Percentiles rank a stretch among this genome's conserved stretches.
Evolutionary conservation across 1,140 invertebrate genomes (phyloP).

Genomic region (Lucilia sericata): DNA sequence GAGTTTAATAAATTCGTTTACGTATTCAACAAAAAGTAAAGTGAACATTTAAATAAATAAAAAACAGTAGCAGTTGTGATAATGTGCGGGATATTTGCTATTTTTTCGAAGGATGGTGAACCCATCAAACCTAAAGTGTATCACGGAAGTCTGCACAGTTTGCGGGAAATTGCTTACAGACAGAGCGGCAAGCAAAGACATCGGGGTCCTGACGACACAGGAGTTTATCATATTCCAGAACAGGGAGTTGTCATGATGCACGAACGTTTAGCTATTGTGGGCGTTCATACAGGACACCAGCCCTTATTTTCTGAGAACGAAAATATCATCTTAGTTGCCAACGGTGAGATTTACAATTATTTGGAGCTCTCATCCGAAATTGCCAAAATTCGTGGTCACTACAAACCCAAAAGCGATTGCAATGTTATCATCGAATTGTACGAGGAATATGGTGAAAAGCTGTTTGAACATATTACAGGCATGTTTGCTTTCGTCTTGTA

Average conservation of each 20-base stretch:
- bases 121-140: slow-evolving; percentile 52
- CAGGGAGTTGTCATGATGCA: slow-evolving; percentile 64
- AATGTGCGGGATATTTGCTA: slow-evolving; percentile 67
- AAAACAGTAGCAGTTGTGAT: neutral
- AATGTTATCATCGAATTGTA: slow-evolving; percentile 82
- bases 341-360: slow-evolving; percentile 67
- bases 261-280: slow-evolving; percentile 60
- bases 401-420: slow-evolving; percentile 82
- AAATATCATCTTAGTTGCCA: slow-evolving; percentile 59
- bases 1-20: neutral
- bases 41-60: neutral
- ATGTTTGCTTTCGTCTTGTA: slow-evolving; percentile 89
- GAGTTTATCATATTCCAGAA: slow-evolving; percentile 54
- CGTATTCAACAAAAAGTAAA: neutral
- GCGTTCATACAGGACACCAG: slow-evolving; percentile 61
- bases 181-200: slow-evolving; percentile 65
- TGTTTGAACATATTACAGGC: slow-evolving; percentile 78
- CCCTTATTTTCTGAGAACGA: slow-evolving; percentile 61
- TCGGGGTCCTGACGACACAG: slow-evolving; percentile 65
- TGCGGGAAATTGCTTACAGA: slow-evolving; percentile 62
- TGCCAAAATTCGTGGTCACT: slow-evolving; percentile 65
- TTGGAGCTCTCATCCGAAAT: slow-evolving; percentile 58
- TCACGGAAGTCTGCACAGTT: slow-evolving; percentile 53
- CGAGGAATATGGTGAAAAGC: slow-evolving; percentile 73
- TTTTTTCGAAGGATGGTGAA: slow-evolving; percentile 59